phyloP scores from a whole-genome alignment of 2,797 vertebrate species.

The Neopelma chrysocephalum region DNA sequence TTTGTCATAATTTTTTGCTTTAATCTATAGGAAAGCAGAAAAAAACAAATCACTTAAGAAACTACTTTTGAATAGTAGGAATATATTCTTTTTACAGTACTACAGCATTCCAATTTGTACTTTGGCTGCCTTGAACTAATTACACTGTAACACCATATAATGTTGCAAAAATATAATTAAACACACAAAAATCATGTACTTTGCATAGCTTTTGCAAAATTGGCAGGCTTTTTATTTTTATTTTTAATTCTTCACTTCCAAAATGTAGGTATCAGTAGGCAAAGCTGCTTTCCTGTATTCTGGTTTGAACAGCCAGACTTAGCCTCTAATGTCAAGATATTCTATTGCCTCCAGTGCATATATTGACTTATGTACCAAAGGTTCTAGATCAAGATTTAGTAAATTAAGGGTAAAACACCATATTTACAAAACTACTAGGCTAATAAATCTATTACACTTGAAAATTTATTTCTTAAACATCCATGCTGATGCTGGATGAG shows the following conservation, averaged over 20 bases:
- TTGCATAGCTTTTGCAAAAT: neutral
- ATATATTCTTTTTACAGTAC: slow-evolving; percentile 42
- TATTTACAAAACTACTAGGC: neutral
- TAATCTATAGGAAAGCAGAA: slow-evolving; percentile 88
- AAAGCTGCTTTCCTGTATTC: neutral
- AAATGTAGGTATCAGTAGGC: neutral
- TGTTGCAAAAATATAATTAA: neutral
- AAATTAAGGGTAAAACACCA: neutral
- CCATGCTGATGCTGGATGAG: neutral
- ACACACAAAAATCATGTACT: neutral
- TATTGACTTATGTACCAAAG: neutral
- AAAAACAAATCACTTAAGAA: slow-evolving; percentile 66
- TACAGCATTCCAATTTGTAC: neutral
- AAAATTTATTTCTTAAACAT: neutral
- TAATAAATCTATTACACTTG: neutral
- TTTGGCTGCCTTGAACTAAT: neutral
- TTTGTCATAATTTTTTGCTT: slow-evolving; percentile 99
- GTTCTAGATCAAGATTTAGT: neutral
- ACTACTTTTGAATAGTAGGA: slow-evolving; percentile 38
- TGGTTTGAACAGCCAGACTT: neutral
- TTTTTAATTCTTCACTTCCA: neutral
- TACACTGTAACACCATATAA: neutral
- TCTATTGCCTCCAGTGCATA: neutral
- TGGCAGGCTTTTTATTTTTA: fast-evolving
- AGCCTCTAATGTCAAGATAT: neutral